A percentile compares a stretch with the other conserved stretches of the same genome.
Conservation (phyloP, 2,113 vertebrate genomes). For the Rhagologus leucostigma region DNA sequence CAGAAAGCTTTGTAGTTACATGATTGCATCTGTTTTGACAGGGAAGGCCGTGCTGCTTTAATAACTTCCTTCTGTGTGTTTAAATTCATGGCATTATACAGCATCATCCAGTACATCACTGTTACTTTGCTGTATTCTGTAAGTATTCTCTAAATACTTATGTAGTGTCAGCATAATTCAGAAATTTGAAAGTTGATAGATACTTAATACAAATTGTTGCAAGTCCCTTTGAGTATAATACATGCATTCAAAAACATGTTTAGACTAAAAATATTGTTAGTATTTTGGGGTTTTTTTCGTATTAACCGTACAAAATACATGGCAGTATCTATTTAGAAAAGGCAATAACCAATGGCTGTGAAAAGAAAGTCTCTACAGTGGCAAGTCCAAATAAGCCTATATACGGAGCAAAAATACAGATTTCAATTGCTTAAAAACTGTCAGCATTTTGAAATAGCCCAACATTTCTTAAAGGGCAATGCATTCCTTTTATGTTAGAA, state of each 20-base stretch:
- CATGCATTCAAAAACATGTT: neutral
- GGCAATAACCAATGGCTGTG: neutral
- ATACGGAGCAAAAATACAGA: neutral
- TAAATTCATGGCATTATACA: conserved; percentile 99
- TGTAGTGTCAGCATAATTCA: neutral
- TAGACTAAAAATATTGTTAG: neutral
- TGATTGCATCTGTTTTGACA: conserved; percentile 64
- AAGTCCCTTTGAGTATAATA: neutral
- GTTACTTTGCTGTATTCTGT: conserved; percentile 96
- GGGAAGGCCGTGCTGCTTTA: conserved; percentile 96
- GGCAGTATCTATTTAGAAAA: neutral
- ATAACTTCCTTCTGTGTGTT: conserved; percentile 98
- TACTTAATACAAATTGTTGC: neutral
- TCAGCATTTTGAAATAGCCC: neutral
- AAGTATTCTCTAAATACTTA: conserved; percentile 53
- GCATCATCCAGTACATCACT: conserved; percentile 97
- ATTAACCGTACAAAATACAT: neutral
- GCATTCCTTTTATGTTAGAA: neutral
- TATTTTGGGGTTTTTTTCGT: neutral
- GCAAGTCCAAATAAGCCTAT: neutral
- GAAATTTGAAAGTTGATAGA: neutral
- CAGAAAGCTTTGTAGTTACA: neutral
- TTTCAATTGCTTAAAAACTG: neutral
- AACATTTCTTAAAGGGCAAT: neutral
- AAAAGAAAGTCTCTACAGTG: neutral